These are phyloP conservation scores for Ambastaia sidthimunki DNA, from an alignment of 2,797 vertebrate genomes.

Conservation along the genomic window DNA sequence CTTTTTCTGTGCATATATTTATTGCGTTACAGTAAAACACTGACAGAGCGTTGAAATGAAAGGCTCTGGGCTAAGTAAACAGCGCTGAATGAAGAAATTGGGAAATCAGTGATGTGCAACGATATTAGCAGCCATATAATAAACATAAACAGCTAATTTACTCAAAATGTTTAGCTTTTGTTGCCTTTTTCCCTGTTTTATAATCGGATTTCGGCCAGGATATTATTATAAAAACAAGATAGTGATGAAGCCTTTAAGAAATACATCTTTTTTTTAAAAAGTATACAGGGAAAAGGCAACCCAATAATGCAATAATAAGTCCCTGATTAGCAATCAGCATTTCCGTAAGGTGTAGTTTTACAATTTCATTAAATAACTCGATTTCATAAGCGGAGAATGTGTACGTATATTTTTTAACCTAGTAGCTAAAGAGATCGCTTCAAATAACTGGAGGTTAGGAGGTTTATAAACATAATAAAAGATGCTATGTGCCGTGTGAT, in stretches of 20 bases:
- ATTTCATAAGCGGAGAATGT: slow-evolving; percentile 22
- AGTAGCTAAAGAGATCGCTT: slow-evolving; percentile 60
- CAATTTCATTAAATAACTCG: slow-evolving; percentile 37
- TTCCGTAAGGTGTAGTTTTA: slow-evolving; percentile 61
- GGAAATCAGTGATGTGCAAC: slow-evolving; percentile 84
- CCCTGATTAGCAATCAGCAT: slow-evolving; percentile 56
- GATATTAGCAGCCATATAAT: slow-evolving; percentile 81
- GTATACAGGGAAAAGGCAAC: slow-evolving; percentile 54
- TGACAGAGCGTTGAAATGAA: slow-evolving; percentile 46
- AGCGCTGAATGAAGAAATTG: slow-evolving; percentile 78
- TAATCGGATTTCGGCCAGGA: slow-evolving; percentile 50
- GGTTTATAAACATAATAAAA: slow-evolving; percentile 45
- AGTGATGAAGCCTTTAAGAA: slow-evolving; percentile 56
- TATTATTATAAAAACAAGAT: slow-evolving; percentile 48
- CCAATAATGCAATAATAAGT: slow-evolving; percentile 53
- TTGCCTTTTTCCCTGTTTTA: slow-evolving; percentile 56
- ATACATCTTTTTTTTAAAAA: slow-evolving; percentile 57
- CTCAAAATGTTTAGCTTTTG: slow-evolving; percentile 61
- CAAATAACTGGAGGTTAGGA: slow-evolving; percentile 71
- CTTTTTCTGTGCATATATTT: slow-evolving; percentile 40
- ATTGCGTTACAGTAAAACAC: slow-evolving; percentile 41
- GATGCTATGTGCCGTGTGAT: slow-evolving; percentile 57
- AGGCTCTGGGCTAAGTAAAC: slow-evolving; percentile 62
- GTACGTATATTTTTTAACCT: slow-evolving; percentile 45
- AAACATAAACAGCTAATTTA: slow-evolving; percentile 86